A percentile compares a stretch with the other conserved stretches of the same genome.
These are phyloP conservation scores for Drosophila conformis DNA, from an alignment of 2,888 invertebrate genomes.

Conservation along the genomic window DNA sequence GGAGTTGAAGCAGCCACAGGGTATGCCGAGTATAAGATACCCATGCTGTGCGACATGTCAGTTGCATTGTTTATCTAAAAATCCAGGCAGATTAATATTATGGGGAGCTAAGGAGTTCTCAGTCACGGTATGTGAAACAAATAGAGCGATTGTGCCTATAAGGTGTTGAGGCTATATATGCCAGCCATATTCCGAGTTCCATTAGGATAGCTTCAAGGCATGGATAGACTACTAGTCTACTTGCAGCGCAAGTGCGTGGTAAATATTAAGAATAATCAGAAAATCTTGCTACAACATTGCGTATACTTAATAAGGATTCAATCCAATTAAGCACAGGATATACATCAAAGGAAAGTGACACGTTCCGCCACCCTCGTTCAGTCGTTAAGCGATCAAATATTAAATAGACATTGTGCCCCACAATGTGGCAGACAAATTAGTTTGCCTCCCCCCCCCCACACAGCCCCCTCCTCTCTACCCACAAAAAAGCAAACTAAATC, in stretches of 20 bases:
- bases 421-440: constrained; percentile 35
- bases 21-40: neutral
- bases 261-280: constrained; percentile 7
- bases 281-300: constrained; percentile 38
- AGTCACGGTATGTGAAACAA: constrained; percentile 50
- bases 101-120: neutral
- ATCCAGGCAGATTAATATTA: neutral
- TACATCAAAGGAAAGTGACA: constrained; percentile 63
- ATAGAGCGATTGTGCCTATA: neutral
- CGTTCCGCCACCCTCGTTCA: neutral
- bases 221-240: neutral
- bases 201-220: neutral
- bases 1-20: neutral
- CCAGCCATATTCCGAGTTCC: neutral
- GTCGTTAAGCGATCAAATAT: constrained; percentile 68
- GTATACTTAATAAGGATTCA: constrained; percentile 75
- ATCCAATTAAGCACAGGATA: constrained; percentile 62
- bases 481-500: constrained; percentile 54
- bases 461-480: neutral
- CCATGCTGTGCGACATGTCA: neutral
- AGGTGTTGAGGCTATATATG: neutral
- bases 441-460: neutral
- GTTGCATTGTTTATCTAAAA: neutral
- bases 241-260: neutral
- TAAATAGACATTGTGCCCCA: constrained; percentile 48